Conservation (phyloP, 2,797 vertebrate genomes). For the Salarias fasciatus region DNA sequence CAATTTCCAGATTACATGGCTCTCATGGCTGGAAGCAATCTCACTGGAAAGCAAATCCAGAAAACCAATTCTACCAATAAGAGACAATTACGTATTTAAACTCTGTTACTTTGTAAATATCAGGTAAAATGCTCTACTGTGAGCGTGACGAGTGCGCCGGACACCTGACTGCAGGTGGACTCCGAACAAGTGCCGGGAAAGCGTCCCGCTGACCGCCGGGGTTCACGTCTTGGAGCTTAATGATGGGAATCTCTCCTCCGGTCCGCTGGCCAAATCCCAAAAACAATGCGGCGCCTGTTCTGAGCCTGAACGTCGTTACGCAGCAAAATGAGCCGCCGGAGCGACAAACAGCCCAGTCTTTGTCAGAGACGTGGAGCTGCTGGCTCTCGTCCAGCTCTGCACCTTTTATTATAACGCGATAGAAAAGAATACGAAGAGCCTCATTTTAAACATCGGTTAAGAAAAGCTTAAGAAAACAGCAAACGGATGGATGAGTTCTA, state of each 20-base stretch:
- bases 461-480: too few species aligned
- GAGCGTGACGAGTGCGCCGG: not conserved
- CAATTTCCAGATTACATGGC: constrained; percentile 16
- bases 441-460: too few species aligned
- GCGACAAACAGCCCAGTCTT: constrained; percentile 68
- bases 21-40: constrained; percentile 45
- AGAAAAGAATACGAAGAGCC: too few species aligned
- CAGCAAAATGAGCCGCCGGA: constrained; percentile 40
- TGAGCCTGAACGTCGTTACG: constrained; percentile 39
- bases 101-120: too few species aligned
- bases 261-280: constrained; percentile 15
- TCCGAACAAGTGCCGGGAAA: not conserved
- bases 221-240: constrained; percentile 14
- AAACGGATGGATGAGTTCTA: too few species aligned
- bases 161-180: constrained; percentile 8
- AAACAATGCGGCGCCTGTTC: constrained; percentile 64
- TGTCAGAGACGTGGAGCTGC: constrained; percentile 54
- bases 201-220: constrained; percentile 18
- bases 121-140: too few species aligned
- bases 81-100: not conserved
- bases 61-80: not conserved
- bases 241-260: constrained; percentile 25
- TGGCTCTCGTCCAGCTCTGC: not conserved
- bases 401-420: too few species aligned
- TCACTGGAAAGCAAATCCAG: constrained; percentile 23